A percentile compares a stretch with the other conserved stretches of the same genome.
Conservation (phyloP, 2,888 invertebrate genomes). For the Drosophila falleni region DNA sequence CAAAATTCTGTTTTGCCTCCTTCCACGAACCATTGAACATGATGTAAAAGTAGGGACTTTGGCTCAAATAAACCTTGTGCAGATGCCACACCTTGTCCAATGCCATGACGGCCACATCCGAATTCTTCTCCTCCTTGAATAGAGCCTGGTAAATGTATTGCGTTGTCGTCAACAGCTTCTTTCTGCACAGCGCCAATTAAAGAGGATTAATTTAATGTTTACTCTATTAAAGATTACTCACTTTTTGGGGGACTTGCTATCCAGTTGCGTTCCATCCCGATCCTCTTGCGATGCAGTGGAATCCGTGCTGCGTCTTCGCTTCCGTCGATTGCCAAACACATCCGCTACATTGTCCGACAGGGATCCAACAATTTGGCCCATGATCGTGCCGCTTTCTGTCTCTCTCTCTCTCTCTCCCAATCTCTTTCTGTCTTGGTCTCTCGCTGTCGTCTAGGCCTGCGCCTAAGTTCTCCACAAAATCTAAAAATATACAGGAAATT, state of each 20-base stretch:
- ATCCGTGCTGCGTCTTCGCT: conserved; percentile 86
- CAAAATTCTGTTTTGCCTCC: conserved; percentile 89
- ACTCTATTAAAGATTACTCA: conserved; percentile 70
- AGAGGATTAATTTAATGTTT: background rate
- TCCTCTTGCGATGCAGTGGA: conserved; percentile 61
- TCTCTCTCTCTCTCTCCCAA: background rate
- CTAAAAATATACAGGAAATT: conserved; percentile 5
- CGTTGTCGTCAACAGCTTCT: conserved; percentile 90
- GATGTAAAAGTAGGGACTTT: conserved; percentile 92
- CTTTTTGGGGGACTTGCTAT: conserved; percentile 87
- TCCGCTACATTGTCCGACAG: conserved; percentile 85
- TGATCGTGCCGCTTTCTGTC: conserved; percentile 51
- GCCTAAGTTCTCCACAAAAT: background rate
- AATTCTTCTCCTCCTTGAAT: conserved; percentile 91
- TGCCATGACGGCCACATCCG: conserved; percentile 90
- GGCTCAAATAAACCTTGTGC: conserved; percentile 92
- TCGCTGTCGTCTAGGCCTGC: conserved; percentile 2
- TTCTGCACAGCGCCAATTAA: conserved; percentile 80
- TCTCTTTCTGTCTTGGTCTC: background rate
- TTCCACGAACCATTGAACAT: conserved; percentile 93
- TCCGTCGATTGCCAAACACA: conserved; percentile 87
- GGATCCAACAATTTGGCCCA: conserved; percentile 86
- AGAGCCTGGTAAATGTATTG: conserved; percentile 92
- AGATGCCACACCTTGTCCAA: conserved; percentile 90
- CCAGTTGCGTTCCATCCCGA: conserved; percentile 85